Evolutionary conservation across 2,113 vertebrate genomes (phyloP), one percentile per base, ranked within the genome.

Genomic region (Gavia stellata): DNA sequence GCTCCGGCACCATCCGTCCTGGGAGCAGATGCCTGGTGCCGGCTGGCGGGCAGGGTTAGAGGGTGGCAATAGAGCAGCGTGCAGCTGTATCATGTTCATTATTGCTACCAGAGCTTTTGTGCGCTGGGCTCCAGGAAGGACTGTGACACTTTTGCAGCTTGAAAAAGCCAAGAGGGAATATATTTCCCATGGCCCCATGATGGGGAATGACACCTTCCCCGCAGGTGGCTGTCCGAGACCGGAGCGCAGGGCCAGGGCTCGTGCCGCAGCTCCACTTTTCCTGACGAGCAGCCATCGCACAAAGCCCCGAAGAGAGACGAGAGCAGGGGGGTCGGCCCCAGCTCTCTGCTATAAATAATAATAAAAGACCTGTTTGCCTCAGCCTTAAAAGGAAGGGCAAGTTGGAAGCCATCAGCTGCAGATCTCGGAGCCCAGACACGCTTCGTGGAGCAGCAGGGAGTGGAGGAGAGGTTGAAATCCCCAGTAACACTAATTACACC

Each of bases 41-140:
- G 13, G 67, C 36, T 17, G 50, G 10, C 9, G 36, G 20, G 26
- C 38, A 63, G n/a, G 19, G 33, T 13, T 25, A 10, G 34, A 47
- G 59, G 31, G 8, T 65, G 61, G 44, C 59, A 47, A 9, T 0
- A 18, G 38, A 34, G 44, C 53, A 47, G 13, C n/a, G 1, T 2
- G 0, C 7, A n/a, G n/a, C n/a, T 90, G 26, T 50, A 29, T 25
- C 34, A 8, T 3, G 0, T 13, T 52, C 42, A 0, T 45, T 47
- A 31, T 4, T 45, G 28, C 24, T 36, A 14, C 31, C 0, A 0
- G 42, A 36, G 28, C 12, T 85, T 47, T 3, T 49, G 17, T 14
- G 14, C 38, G 23, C 19, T 3, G 0, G 23, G 68, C 15, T 66
- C 66, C 0, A 0, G 42, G n/a, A 53, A 68, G 38, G 58, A 24